Percentiles rank a stretch among this genome's conserved stretches.
These are phyloP conservation scores for Lottia scabra DNA, from an alignment of 2,888 invertebrate genomes.

Conservation along the genomic window DNA sequence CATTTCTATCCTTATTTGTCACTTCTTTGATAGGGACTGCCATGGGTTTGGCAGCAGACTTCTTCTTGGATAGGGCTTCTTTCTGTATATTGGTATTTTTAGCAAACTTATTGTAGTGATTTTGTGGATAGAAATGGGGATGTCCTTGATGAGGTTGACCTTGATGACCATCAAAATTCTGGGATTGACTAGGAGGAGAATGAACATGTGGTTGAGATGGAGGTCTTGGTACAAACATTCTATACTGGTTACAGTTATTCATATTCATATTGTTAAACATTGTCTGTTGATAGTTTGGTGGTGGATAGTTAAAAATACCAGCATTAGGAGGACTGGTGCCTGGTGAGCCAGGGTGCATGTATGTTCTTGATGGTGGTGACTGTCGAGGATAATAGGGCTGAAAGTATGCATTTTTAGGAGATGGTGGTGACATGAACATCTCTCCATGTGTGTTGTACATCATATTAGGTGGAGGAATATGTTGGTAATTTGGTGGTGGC, in stretches of 20 bases:
- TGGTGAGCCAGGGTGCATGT: not conserved
- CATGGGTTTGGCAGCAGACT: not conserved
- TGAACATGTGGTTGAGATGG: not conserved
- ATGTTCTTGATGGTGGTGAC: not conserved
- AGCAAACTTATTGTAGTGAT: not conserved
- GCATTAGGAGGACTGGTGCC: not conserved
- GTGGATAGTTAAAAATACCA: not conserved
- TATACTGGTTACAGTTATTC: not conserved
- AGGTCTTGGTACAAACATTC: not conserved
- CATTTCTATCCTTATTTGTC: not conserved
- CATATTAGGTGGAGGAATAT: slow-evolving; percentile 8
- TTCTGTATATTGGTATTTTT: not conserved
- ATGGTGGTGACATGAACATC: slow-evolving; percentile 8
- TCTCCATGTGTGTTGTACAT: not conserved
- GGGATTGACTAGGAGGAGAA: not conserved
- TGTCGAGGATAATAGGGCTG: slow-evolving; percentile 11
- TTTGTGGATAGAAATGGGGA: not conserved
- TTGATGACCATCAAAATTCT: not conserved
- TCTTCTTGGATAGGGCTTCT: not conserved
- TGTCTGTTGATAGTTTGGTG: not conserved
- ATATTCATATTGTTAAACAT: not conserved
- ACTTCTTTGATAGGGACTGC: not conserved
- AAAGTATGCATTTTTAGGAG: not conserved
- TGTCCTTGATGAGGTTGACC: not conserved
- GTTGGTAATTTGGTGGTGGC: not conserved